These are phyloP conservation scores for Drosophila fungiperda DNA, from an alignment of 2,888 invertebrate species.

Conservation along the genomic window DNA sequence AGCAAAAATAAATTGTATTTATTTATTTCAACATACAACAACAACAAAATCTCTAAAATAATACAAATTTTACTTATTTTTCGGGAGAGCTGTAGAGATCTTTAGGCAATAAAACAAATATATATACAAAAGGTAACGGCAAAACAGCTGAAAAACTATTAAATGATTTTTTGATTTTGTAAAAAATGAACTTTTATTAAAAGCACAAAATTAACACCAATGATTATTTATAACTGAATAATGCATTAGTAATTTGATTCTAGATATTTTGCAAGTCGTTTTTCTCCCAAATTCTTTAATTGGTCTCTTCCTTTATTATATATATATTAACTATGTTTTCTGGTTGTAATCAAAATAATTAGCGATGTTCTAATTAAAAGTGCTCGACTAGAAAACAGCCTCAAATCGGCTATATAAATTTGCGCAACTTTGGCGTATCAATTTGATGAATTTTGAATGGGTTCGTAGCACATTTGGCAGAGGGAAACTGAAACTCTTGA, in stretches of 20 bases:
- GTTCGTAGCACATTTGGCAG: not conserved
- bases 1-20: not conserved
- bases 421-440: not conserved
- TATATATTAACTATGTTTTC: not conserved
- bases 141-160: not conserved
- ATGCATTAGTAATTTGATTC: not conserved
- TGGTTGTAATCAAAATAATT: not conserved
- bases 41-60: not conserved
- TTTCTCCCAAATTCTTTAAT: not conserved
- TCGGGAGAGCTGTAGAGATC: not conserved
- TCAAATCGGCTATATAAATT: not conserved
- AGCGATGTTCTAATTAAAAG: not conserved
- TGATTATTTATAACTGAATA: not conserved
- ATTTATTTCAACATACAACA: not conserved
- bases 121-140: too few relatives aligned
- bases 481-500: conserved; percentile 28
- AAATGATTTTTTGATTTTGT: not conserved
- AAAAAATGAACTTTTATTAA: not conserved
- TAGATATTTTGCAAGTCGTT: not conserved
- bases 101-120: not conserved
- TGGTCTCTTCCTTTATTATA: not conserved
- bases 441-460: not conserved
- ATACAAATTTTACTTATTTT: too few relatives aligned
- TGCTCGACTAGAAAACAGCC: not conserved
- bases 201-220: not conserved